A percentile compares a stretch with the other conserved stretches of the same genome.
These are phyloP conservation scores for Leptoteleia sp. DNA, from an alignment of 1,140 invertebrate genomes.

Conservation along the genomic window DNA sequence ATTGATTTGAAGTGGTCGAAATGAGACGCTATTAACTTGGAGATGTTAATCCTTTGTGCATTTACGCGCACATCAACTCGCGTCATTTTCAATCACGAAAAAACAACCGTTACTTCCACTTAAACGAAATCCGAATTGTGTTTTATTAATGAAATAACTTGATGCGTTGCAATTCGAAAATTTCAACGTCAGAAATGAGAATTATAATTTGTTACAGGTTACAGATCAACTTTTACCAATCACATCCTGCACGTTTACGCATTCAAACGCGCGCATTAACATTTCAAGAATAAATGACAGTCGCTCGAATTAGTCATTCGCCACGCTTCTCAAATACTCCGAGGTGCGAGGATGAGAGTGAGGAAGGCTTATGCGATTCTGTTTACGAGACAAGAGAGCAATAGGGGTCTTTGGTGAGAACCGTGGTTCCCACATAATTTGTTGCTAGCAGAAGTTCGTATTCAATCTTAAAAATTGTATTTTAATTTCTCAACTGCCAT, in stretches of 20 bases:
- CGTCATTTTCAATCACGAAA: too few species aligned
- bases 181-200: slow-evolving; percentile 15
- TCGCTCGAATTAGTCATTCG: slow-evolving; percentile 65
- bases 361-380: slow-evolving; percentile 36
- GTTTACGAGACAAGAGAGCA: slow-evolving; percentile 59
- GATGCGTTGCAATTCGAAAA: slow-evolving; percentile 8
- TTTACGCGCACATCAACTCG: too few species aligned
- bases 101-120: not conserved
- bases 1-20: too few species aligned
- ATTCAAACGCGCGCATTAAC: slow-evolving; percentile 38
- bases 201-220: slow-evolving; percentile 44
- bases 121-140: not conserved
- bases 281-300: slow-evolving; percentile 71
- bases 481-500: slow-evolving; percentile 52
- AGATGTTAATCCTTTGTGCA: too few species aligned
- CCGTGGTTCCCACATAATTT: slow-evolving; percentile 30
- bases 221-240: slow-evolving; percentile 61
- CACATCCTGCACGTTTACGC: slow-evolving; percentile 34
- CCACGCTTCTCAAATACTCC: slow-evolving; percentile 61
- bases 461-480: slow-evolving; percentile 10
- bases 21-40: too few species aligned
- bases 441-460: slow-evolving; percentile 4
- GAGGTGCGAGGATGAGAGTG: slow-evolving; percentile 30
- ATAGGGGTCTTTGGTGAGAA: slow-evolving; percentile 49
- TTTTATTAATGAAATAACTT: slow-evolving; percentile 1